Percentiles rank a stretch among this genome's conserved stretches.
Evolutionary conservation across 2,888 invertebrate genomes (phyloP).

Genomic region (Archaeoteleia sp.): DNA sequence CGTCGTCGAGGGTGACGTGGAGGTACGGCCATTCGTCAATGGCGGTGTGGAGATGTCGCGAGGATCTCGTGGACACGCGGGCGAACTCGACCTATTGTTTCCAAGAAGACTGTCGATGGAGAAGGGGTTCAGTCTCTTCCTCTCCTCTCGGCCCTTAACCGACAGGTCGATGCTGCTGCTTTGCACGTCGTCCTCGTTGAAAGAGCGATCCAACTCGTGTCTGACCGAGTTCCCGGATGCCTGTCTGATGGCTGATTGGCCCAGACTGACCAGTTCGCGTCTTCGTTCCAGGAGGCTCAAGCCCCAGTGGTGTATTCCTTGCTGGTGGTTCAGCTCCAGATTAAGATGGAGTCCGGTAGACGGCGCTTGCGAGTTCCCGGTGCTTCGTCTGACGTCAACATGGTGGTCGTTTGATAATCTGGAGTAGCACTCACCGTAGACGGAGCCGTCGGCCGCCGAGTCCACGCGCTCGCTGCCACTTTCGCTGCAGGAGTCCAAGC

Average conservation of each 20-base stretch:
- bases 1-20: constrained; percentile 62
- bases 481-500: constrained; percentile 84
- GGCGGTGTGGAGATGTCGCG: constrained; percentile 67
- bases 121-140: constrained; percentile 87
- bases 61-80: constrained; percentile 58
- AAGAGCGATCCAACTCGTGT: constrained; percentile 29
- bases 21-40: constrained; percentile 66
- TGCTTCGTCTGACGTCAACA: constrained; percentile 21
- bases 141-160: constrained; percentile 77
- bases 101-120: constrained; percentile 90
- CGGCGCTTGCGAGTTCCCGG: constrained; percentile 57
- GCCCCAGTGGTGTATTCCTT: constrained; percentile 71
- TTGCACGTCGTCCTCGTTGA: constrained; percentile 70
- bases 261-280: constrained; percentile 72
- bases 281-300: constrained; percentile 75
- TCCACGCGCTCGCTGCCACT: constrained; percentile 77
- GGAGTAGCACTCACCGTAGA: constrained; percentile 78
- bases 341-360: constrained; percentile 60
- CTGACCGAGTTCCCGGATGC: constrained; percentile 51
- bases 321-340: constrained; percentile 69
- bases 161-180: constrained; percentile 73
- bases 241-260: constrained; percentile 57
- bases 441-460: constrained; percentile 77
- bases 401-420: constrained; percentile 58
- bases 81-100: constrained; percentile 64